phyloP scores from a whole-genome alignment of 2,888 invertebrate genomes.

The Eilema depressum region DNA sequence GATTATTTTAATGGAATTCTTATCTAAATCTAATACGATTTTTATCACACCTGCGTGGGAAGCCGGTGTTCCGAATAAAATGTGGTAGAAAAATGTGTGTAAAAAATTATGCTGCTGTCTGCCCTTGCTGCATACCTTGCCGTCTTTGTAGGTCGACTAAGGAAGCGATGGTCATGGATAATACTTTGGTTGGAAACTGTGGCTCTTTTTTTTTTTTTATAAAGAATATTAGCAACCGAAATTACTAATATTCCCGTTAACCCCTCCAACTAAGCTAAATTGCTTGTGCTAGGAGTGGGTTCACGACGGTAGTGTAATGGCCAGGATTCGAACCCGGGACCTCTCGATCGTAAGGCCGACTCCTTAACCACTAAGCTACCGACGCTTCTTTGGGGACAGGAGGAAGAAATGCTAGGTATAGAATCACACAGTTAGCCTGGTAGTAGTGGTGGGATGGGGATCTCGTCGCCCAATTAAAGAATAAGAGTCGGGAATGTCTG shows the following conservation, averaged over 20 bases:
- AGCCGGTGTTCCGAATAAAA: not conserved
- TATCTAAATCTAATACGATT: not conserved
- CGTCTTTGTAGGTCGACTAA: not conserved
- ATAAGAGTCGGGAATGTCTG: not conserved
- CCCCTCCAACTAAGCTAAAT: too few species aligned
- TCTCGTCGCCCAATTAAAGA: not conserved
- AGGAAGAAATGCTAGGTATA: not conserved
- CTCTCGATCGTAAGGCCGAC: too few species aligned
- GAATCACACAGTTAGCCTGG: not conserved
- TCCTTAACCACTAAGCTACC: too few species aligned
- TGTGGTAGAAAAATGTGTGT: not conserved
- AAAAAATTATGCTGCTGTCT: not conserved
- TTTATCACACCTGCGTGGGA: not conserved
- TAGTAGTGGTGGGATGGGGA: not conserved
- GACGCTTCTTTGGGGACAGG: not conserved
- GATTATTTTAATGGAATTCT: constrained; percentile 30
- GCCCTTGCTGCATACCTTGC: not conserved
- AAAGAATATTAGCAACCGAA: too few species aligned
- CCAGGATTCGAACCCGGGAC: too few species aligned
- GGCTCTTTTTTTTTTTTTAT: too few species aligned
- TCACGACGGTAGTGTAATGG: too few species aligned
- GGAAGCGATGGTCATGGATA: not conserved
- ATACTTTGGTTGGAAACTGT: too few species aligned
- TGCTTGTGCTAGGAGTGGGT: too few species aligned
- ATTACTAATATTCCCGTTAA: too few species aligned